Base-by-base conservation (phyloP, 2,113 vertebrate species). In the Pycnonotus jocosus region DNA sequence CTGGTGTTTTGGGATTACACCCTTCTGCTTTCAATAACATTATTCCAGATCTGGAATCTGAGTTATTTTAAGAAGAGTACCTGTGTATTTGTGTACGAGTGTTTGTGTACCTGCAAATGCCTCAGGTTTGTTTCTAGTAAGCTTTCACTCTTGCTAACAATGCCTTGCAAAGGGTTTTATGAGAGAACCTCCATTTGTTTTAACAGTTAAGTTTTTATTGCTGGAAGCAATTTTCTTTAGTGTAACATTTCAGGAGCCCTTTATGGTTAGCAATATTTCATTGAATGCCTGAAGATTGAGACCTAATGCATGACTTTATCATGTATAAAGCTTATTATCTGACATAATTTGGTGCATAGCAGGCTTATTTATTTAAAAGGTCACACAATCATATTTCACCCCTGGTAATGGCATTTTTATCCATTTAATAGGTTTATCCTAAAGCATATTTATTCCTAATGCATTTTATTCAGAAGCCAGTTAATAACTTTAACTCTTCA, bases 331-430 rank as follows among this genome's bases (percentile, higher is more conserved):
- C 95, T 95, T 96, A 96, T 97, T 96, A 95, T 94, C 93, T 93
- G 94, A 78, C 92, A 94, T 94, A 90, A 96, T 96, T 96, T 96
- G 94, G 85, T 95, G 88, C 80, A 93, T 93, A 93, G 93, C 72
- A 53, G 92, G 82, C 94, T 93, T 96, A 96, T 96, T 97, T 96
- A 95, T 97, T 95, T 96, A 93, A 96, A 97, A 97, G 96, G 95
- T 97, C 96, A 94, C 85, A 90, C 80, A 93, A 92, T 93, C 95
- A 92, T 96, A 96, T 97, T 96, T 97, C 95, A 95, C 76, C 80
- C 81, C 53, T 86, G 61, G 80, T 96, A 96, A 96, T 96, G 94
- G 93, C 79, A 92, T 97, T 97, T 96, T 97, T 96, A 96, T 96
- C 95, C 95, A 92, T 96, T 95, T 97, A 96, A 96, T 88, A 93